Conservation (phyloP, 2,113 vertebrate species). For the Microtus richardsoni region DNA sequence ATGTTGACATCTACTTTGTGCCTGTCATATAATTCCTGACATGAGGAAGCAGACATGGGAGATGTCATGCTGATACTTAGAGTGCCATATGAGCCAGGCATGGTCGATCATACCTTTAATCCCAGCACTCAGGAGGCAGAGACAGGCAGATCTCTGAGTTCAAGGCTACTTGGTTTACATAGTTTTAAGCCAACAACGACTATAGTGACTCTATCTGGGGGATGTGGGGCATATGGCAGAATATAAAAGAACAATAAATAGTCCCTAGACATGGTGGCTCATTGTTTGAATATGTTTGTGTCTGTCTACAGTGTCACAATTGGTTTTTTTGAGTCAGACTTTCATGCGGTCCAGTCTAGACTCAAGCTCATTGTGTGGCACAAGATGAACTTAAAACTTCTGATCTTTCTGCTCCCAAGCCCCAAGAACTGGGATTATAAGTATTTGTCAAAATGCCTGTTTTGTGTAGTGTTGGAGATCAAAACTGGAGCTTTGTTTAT, state of each 20-base stretch:
- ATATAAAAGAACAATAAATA: neutral
- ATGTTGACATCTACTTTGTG: constrained; percentile 2
- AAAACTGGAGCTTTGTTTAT: neutral
- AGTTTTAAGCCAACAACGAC: neutral
- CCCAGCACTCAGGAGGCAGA: neutral
- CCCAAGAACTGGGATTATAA: neutral
- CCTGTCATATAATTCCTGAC: constrained; percentile 25
- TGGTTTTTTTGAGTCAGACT: neutral
- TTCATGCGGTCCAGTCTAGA: neutral
- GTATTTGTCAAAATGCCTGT: neutral
- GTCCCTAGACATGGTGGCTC: neutral
- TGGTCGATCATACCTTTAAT: neutral
- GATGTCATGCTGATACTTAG: neutral
- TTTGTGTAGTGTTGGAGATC: neutral
- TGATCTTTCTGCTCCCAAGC: neutral
- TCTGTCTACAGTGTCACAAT: neutral
- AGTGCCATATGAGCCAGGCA: neutral
- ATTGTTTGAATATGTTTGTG: neutral
- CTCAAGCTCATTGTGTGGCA: neutral
- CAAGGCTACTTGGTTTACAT: neutral
- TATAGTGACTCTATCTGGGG: neutral
- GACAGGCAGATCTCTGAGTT: neutral
- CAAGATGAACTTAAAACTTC: neutral
- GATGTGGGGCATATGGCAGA: neutral
- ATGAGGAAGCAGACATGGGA: constrained; percentile 22